Evolutionary conservation across 2,797 vertebrate species (phyloP).

Genomic region (Periparus ater): DNA sequence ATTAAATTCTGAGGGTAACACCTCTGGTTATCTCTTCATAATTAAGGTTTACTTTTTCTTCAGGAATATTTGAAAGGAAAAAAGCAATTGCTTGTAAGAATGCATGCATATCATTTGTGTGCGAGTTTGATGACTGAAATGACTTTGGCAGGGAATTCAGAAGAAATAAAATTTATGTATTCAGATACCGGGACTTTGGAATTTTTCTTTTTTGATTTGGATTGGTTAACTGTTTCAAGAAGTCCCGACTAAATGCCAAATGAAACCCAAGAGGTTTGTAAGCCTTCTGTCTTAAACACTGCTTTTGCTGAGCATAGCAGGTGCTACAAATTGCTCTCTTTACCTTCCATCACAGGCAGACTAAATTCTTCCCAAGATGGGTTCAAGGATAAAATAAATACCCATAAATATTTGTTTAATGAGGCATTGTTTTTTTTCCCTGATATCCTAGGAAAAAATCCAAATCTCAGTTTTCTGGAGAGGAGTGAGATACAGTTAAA

Average conservation of each 20-base stretch:
- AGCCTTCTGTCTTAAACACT: neutral
- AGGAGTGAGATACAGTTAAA: neutral
- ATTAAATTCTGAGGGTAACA: constrained; percentile 76
- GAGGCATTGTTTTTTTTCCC: neutral
- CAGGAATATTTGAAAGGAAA: constrained; percentile 44
- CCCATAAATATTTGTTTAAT: neutral
- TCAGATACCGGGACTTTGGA: neutral
- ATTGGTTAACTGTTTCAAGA: neutral
- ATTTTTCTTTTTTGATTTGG: neutral
- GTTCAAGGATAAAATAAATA: neutral
- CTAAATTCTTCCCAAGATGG: neutral
- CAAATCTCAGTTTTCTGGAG: neutral
- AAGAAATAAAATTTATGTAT: neutral
- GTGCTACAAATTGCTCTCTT: neutral
- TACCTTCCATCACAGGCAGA: neutral
- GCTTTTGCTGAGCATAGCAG: neutral
- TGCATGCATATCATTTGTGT: neutral
- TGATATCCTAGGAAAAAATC: neutral
- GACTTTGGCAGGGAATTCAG: constrained; percentile 21
- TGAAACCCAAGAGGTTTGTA: neutral
- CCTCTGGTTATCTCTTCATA: constrained; percentile 74
- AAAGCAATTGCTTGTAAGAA: constrained; percentile 48
- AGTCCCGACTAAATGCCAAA: neutral
- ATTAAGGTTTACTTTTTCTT: constrained; percentile 72
- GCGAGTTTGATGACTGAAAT: neutral